phyloP scores from a whole-genome alignment of 2,797 vertebrate species.

The Notamacropus eugenii region DNA sequence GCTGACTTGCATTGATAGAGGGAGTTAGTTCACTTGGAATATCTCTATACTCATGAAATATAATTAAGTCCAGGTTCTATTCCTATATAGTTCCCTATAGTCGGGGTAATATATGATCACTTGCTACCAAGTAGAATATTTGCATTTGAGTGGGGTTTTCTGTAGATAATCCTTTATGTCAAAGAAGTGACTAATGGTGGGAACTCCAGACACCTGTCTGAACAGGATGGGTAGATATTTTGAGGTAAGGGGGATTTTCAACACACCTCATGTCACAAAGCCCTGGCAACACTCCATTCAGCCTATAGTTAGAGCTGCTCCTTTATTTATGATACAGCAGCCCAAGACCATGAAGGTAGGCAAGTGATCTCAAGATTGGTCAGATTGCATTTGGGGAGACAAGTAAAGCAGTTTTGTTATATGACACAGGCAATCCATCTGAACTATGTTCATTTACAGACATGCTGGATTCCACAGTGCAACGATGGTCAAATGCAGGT shows the following conservation, averaged over 20 bases:
- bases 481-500: constrained; percentile 22
- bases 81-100: background rate
- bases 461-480: constrained; percentile 42
- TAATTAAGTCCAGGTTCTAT: background rate
- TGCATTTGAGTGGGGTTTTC: background rate
- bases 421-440: constrained; percentile 51
- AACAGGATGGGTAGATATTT: background rate
- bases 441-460: constrained; percentile 23
- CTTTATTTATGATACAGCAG: background rate
- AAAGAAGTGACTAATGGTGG: background rate
- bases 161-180: background rate
- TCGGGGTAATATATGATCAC: background rate
- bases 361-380: constrained; percentile 65
- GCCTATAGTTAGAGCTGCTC: constrained; percentile 54
- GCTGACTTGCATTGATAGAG: background rate
- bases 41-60: background rate
- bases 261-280: background rate
- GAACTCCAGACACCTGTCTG: background rate
- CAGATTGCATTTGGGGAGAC: constrained; percentile 29
- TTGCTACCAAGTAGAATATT: background rate
- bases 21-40: background rate
- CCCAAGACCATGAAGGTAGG: constrained; percentile 59
- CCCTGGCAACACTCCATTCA: constrained; percentile 24
- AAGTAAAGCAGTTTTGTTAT: constrained; percentile 53
- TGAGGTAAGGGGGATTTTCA: background rate